phyloP scores from a whole-genome alignment of 2,113 vertebrate species.

The Anguilla japonica region DNA sequence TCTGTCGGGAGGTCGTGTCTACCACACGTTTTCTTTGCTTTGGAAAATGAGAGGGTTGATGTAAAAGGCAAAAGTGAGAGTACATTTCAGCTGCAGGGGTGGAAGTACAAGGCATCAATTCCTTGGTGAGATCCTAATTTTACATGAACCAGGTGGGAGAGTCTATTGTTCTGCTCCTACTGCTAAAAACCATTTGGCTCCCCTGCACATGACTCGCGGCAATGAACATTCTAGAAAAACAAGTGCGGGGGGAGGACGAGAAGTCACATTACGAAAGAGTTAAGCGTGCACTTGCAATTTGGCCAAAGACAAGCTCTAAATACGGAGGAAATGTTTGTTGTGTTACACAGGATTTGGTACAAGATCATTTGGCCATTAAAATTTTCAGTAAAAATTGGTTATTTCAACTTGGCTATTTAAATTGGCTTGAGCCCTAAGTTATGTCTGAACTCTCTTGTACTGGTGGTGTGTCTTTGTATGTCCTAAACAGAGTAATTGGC shows the following conservation, averaged over 20 bases:
- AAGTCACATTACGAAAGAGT: neutral
- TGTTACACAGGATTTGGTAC: no score
- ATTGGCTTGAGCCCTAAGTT: neutral
- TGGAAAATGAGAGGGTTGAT: slow-evolving; percentile 73
- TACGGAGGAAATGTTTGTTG: neutral
- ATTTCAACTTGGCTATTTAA: neutral
- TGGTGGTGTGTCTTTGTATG: neutral
- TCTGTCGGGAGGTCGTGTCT: slow-evolving; percentile 76
- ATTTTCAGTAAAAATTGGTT: no score
- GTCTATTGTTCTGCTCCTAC: slow-evolving; percentile 75
- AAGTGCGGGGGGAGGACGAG: neutral
- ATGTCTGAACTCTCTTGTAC: neutral
- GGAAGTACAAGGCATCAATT: slow-evolving; percentile 66
- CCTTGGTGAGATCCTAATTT: slow-evolving; percentile 73
- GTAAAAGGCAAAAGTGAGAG: slow-evolving; percentile 72
- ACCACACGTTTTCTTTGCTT: slow-evolving; percentile 58
- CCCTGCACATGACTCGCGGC: slow-evolving; percentile 65
- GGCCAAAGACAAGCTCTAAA: neutral
- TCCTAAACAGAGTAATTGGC: neutral
- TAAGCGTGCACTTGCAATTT: neutral
- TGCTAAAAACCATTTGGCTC: slow-evolving; percentile 78
- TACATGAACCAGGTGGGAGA: slow-evolving; percentile 75
- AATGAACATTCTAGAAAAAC: slow-evolving; percentile 54
- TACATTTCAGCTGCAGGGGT: slow-evolving; percentile 71
- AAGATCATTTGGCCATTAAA: no score